A percentile compares a stretch with the other conserved stretches of the same genome.
phyloP scores from a whole-genome alignment of 1,140 invertebrate genomes.

The Dysdera silvatica region DNA sequence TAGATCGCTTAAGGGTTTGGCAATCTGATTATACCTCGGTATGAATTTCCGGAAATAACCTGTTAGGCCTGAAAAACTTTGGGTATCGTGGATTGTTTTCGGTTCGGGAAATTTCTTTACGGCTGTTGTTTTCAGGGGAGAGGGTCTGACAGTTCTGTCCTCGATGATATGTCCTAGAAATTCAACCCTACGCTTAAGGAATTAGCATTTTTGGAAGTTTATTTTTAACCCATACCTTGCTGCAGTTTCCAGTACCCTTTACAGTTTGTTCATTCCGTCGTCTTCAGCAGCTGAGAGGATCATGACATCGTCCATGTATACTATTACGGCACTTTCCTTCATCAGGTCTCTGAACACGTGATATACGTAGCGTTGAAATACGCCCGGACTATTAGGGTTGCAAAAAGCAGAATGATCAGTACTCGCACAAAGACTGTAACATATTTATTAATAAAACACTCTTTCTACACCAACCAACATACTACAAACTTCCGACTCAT shows the following conservation, averaged over 20 bases:
- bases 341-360: constrained; percentile 28
- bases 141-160: neutral
- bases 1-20: neutral
- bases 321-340: constrained; percentile 4
- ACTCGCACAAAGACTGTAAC: too few species aligned
- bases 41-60: constrained; percentile 8
- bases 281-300: neutral
- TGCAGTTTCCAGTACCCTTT: neutral
- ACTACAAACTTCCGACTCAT: too few species aligned
- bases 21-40: neutral
- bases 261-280: constrained; percentile 11
- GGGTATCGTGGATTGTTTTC: constrained; percentile 34
- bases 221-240: neutral
- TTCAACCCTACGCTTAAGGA: constrained; percentile 5
- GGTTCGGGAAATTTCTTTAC: constrained; percentile 31
- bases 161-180: neutral
- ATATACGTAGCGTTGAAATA: constrained; percentile 37
- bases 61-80: constrained; percentile 38
- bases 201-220: neutral
- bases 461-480: too few species aligned
- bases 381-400: constrained; percentile 35
- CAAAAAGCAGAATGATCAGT: too few species aligned
- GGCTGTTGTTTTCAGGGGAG: neutral
- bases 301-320: constrained; percentile 37
- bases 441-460: too few species aligned